Evolutionary conservation across 2,113 vertebrate genomes (phyloP).

Genomic region (Rallus limicola): DNA sequence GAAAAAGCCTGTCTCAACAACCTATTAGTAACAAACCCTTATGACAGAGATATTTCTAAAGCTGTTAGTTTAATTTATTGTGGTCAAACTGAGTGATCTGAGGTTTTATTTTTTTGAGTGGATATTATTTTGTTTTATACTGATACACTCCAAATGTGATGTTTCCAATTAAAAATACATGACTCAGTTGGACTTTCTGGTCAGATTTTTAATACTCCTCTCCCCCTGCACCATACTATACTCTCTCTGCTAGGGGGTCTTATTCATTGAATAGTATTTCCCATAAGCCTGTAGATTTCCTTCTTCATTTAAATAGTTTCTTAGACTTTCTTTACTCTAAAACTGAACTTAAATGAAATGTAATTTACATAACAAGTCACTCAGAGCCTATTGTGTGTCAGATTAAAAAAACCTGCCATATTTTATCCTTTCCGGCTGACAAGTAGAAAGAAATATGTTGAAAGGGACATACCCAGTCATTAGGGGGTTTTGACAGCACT

Average conservation of each 20-base stretch:
- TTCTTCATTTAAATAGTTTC: constrained; percentile 5
- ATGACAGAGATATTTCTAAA: constrained; percentile 35
- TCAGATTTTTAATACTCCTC: neutral
- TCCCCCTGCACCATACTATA: neutral
- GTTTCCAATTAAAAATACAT: neutral
- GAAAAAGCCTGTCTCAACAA: constrained; percentile 20
- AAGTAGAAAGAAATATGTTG: constrained; percentile 6
- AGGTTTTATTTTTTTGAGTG: neutral
- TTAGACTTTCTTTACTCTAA: constrained; percentile 34
- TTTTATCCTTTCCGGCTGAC: constrained; percentile 28
- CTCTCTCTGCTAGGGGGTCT: neutral
- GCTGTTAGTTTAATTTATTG: constrained; percentile 2
- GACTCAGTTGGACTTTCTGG: neutral
- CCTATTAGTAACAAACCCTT: neutral
- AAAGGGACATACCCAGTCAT: neutral
- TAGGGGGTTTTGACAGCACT: neutral
- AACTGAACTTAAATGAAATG: neutral
- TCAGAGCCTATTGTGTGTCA: constrained; percentile 24
- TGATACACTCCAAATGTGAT: neutral
- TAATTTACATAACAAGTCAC: constrained; percentile 42
- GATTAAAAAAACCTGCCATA: constrained; percentile 3
- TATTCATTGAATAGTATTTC: constrained; percentile 8
- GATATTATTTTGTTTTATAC: neutral
- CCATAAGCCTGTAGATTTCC: neutral
- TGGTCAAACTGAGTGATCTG: neutral